Evolutionary conservation across 2,797 vertebrate genomes (phyloP).

Genomic region (Enteromius unitaeniatus): DNA sequence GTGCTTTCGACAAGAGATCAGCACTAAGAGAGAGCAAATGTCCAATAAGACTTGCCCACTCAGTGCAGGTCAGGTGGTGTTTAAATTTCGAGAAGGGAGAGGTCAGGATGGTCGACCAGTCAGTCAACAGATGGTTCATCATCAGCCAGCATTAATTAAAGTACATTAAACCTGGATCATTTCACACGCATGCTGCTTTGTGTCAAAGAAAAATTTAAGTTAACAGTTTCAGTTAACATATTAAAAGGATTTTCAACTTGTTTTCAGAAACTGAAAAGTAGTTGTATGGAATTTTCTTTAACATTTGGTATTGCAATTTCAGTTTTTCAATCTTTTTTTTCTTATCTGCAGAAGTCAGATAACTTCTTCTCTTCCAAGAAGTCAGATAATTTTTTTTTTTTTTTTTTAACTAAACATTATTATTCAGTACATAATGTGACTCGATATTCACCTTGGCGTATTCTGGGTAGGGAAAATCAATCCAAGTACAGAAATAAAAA

Average conservation of each 20-base stretch:
- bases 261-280: neutral
- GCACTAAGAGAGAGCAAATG: neutral
- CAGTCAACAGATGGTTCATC: neutral
- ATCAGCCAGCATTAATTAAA: slow-evolving; percentile 4
- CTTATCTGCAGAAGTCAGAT: too few relatives aligned
- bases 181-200: neutral
- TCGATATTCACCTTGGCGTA: neutral
- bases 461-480: neutral
- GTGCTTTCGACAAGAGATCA: neutral
- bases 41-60: neutral
- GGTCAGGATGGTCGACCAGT: neutral
- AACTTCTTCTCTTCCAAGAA: too few relatives aligned
- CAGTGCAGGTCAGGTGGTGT: too few relatives aligned
- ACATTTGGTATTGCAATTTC: neutral
- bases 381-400: too few relatives aligned
- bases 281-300: neutral
- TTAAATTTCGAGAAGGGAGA: neutral
- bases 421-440: neutral
- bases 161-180: neutral
- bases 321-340: neutral
- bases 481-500: neutral
- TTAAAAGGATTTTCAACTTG: neutral
- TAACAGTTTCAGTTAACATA: neutral
- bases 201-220: neutral
- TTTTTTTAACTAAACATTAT: neutral